phyloP scores from a whole-genome alignment of 2,888 invertebrate genomes.

The Pasiphila rectangulata region DNA sequence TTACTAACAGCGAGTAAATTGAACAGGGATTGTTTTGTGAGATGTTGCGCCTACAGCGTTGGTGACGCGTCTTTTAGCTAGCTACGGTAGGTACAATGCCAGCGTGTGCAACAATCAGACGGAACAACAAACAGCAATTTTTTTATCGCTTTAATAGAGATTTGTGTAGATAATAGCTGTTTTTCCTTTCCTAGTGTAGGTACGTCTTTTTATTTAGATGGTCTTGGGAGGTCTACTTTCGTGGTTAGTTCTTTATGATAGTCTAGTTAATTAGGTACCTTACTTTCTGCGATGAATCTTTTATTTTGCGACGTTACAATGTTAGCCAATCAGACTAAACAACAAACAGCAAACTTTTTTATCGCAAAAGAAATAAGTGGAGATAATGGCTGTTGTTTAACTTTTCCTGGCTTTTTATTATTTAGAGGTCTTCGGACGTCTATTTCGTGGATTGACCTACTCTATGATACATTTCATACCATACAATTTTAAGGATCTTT shows the following conservation, averaged over 20 bases:
- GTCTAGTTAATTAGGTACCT: too few relatives aligned
- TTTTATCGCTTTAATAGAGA: not conserved
- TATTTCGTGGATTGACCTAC: too few relatives aligned
- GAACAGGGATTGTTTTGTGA: slow-evolving; percentile 55
- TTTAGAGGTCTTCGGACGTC: too few relatives aligned
- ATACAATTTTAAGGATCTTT: too few relatives aligned
- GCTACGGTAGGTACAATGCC: slow-evolving; percentile 43
- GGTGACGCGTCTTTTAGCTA: slow-evolving; percentile 64
- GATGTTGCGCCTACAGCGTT: slow-evolving; percentile 62
- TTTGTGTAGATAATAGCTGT: not conserved
- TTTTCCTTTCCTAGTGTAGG: not conserved
- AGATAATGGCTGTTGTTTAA: too few relatives aligned
- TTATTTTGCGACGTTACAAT: too few relatives aligned
- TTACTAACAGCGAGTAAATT: slow-evolving; percentile 69
- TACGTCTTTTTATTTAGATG: not conserved
- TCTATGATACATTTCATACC: too few relatives aligned
- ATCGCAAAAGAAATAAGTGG: too few relatives aligned
- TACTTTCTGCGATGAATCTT: too few relatives aligned
- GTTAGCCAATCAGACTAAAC: too few relatives aligned
- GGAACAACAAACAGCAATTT: slow-evolving; percentile 15
- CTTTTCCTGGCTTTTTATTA: too few relatives aligned
- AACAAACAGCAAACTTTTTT: too few relatives aligned
- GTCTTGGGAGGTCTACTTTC: slow-evolving; percentile 4
- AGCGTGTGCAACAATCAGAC: slow-evolving; percentile 15
- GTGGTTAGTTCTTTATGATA: not conserved